phyloP scores from a whole-genome alignment of 1,140 invertebrate species.

The Heliconius eleuchia region DNA sequence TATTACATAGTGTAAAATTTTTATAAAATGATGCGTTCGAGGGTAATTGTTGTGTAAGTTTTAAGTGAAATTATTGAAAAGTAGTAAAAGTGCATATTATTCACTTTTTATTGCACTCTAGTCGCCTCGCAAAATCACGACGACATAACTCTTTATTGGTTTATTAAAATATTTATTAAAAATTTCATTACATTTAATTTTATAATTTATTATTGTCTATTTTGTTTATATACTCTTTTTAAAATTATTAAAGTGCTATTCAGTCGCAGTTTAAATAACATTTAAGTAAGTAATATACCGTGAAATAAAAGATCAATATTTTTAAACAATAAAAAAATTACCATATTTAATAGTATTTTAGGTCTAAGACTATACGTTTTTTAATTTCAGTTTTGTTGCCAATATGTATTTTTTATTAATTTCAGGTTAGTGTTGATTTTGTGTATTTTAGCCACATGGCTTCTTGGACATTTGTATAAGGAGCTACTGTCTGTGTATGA shows the following conservation, averaged over 20 bases:
- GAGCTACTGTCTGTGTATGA: slow-evolving; percentile 75
- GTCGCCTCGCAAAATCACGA: background rate
- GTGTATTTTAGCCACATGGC: slow-evolving; percentile 80
- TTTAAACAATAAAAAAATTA: too few relatives aligned
- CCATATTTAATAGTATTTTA: too few relatives aligned
- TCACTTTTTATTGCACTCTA: background rate
- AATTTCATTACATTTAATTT: background rate
- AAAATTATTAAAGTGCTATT: too few relatives aligned
- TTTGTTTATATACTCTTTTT: background rate
- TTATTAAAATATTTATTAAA: background rate
- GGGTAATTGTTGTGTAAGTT: slow-evolving; percentile 50
- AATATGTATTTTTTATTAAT: background rate
- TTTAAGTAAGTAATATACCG: too few relatives aligned
- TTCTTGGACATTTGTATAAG: slow-evolving; percentile 81
- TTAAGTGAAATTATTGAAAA: slow-evolving; percentile 21
- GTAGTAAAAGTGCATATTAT: background rate
- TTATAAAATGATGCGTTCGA: slow-evolving; percentile 46
- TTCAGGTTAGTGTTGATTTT: slow-evolving; percentile 43
- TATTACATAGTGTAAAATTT: slow-evolving; percentile 24
- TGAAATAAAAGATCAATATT: too few relatives aligned
- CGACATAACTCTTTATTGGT: background rate
- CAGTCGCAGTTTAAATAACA: too few relatives aligned
- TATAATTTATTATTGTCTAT: background rate
- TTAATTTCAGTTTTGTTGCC: too few relatives aligned
- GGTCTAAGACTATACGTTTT: too few relatives aligned